phyloP scores from a whole-genome alignment of 2,113 vertebrate species.

The Limanda limanda region DNA sequence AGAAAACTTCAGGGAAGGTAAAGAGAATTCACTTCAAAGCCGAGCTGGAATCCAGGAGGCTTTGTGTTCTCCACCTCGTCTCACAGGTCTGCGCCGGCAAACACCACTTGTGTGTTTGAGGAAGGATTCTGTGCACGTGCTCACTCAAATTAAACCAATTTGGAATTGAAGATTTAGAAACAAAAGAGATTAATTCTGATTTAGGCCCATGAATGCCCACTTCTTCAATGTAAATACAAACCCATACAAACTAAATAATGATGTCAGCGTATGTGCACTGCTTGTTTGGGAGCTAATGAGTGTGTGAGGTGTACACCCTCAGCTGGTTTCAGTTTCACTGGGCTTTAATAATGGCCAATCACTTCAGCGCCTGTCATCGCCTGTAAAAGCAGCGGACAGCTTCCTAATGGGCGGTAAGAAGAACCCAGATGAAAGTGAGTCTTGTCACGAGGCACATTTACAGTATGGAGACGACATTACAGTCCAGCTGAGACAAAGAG shows the following conservation, averaged over 20 bases:
- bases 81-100: constrained; percentile 18
- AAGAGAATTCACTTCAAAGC: constrained; percentile 34
- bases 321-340: constrained; percentile 16
- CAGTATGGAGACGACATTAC: neutral
- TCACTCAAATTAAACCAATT: neutral
- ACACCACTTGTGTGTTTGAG: neutral
- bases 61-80: constrained; percentile 42
- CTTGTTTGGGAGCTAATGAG: neutral
- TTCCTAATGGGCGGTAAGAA: constrained; percentile 25
- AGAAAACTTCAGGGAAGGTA: constrained; percentile 16
- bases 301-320: neutral
- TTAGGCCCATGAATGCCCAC: neutral
- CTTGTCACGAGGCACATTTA: neutral
- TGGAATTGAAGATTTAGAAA: neutral
- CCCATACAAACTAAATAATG: neutral
- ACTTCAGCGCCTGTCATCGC: constrained; percentile 25
- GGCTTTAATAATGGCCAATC: constrained; percentile 34
- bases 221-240: neutral
- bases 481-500: neutral
- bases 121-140: constrained; percentile 1
- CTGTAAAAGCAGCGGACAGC: constrained; percentile 25
- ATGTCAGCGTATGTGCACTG: neutral
- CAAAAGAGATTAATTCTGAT: neutral
- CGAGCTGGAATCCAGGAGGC: constrained; percentile 19
- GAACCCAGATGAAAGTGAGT: neutral